Evolutionary conservation across 2,113 vertebrate genomes (phyloP).

Genomic region (Burhinus oedicnemus): DNA sequence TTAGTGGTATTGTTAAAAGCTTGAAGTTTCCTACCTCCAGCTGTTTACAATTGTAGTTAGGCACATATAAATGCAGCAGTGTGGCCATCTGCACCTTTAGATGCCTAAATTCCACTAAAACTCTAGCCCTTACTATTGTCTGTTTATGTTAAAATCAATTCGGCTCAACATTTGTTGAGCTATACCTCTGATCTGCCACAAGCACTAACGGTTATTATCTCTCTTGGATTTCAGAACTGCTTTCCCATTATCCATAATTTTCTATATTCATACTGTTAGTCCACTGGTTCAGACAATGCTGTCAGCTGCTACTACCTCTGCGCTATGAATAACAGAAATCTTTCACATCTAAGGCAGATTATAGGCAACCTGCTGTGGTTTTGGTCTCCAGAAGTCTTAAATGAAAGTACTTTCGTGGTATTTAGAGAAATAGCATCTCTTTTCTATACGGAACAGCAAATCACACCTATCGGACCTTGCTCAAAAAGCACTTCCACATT

Average conservation of each 20-base stretch:
- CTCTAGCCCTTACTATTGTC: neutral
- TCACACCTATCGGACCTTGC: neutral
- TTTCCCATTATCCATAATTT: conserved; percentile 68
- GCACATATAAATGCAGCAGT: neutral
- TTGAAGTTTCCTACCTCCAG: neutral
- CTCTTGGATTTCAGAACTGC: conserved; percentile 48
- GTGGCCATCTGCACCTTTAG: neutral
- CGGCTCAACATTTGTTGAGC: conserved; percentile 44
- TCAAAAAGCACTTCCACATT: neutral
- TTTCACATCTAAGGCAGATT: conserved; percentile 39
- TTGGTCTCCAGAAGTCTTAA: conserved; percentile 42
- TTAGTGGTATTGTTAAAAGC: neutral
- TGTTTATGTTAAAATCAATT: conserved; percentile 64
- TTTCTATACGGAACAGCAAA: neutral
- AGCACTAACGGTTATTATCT: conserved; percentile 33
- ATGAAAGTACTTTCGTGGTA: conserved; percentile 24
- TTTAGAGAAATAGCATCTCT: conserved; percentile 58
- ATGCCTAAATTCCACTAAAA: conserved; percentile 34
- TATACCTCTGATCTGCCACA: conserved; percentile 29
- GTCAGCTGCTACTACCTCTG: neutral
- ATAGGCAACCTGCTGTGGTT: conserved; percentile 50
- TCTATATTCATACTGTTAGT: conserved; percentile 44
- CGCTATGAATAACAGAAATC: conserved; percentile 24
- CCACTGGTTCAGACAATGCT: conserved; percentile 19
- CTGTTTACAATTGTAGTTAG: neutral